Conservation (phyloP, 2,113 vertebrate species). For the Terrapene triunguis region DNA sequence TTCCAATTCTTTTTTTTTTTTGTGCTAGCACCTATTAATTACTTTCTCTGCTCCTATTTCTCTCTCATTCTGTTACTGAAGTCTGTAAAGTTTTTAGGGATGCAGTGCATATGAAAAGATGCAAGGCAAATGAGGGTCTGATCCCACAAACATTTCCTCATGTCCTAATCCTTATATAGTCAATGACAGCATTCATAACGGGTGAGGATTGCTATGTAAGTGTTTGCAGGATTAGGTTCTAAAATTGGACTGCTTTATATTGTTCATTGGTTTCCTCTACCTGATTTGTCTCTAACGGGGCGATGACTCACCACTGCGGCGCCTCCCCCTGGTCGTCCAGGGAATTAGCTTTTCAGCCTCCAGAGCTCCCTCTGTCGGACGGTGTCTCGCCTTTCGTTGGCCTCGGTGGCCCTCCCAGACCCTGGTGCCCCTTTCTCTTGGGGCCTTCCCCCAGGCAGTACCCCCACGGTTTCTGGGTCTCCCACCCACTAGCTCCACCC, state of each 20-base stretch:
- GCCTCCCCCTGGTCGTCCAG: too few relatives aligned
- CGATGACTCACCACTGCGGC: too few relatives aligned
- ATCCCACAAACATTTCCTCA: not conserved
- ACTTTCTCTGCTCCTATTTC: not conserved
- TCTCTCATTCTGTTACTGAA: not conserved
- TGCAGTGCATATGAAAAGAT: not conserved
- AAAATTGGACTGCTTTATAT: not conserved
- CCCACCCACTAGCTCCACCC: too few relatives aligned
- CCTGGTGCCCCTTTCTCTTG: too few relatives aligned
- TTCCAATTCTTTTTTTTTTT: not conserved
- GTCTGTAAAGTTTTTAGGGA: not conserved
- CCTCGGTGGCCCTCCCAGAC: too few relatives aligned
- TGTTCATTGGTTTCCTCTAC: not conserved
- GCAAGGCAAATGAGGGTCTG: rapidly evolving
- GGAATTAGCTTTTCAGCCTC: too few relatives aligned
- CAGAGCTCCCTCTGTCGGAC: too few relatives aligned
- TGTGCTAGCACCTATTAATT: not conserved
- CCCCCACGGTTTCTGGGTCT: too few relatives aligned
- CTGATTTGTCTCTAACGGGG: not conserved
- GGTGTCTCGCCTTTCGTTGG: too few relatives aligned
- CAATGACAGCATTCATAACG: not conserved
- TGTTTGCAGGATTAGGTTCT: not conserved
- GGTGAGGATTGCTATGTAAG: not conserved
- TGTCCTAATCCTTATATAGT: not conserved
- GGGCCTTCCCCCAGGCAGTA: too few relatives aligned